Percentiles rank a stretch among this genome's conserved stretches.
phyloP scores from a whole-genome alignment of 2,797 vertebrate species.

The Acipenser ruthenus region DNA sequence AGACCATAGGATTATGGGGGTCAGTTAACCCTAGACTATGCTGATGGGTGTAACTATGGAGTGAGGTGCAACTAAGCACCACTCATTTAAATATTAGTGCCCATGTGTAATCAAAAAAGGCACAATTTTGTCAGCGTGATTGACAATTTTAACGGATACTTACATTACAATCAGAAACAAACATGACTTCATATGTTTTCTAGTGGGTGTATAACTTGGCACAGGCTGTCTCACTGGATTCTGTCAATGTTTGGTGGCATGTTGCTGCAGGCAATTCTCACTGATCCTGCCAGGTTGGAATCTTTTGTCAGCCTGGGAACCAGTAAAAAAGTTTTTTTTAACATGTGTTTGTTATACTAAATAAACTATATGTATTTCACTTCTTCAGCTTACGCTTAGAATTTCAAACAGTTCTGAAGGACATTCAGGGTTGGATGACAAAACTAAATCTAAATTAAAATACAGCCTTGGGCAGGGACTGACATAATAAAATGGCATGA shows the following conservation, averaged over 20 bases:
- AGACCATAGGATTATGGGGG: too few relatives aligned
- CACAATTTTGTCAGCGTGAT: neutral
- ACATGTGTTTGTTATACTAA: neutral
- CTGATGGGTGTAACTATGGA: too few relatives aligned
- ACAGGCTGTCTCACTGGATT: neutral
- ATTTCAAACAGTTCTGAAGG: neutral
- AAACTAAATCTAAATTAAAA: slow-evolving; percentile 10
- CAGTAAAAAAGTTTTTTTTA: neutral
- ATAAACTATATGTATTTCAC: neutral
- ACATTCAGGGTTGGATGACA: neutral
- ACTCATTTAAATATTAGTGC: too few relatives aligned
- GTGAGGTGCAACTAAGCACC: too few relatives aligned
- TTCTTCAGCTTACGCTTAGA: neutral
- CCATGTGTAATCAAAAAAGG: too few relatives aligned
- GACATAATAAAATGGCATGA: slow-evolving; percentile 12
- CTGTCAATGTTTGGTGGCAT: neutral
- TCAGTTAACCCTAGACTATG: too few relatives aligned
- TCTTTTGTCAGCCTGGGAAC: slow-evolving; percentile 8
- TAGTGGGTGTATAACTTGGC: neutral
- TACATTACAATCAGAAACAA: neutral
- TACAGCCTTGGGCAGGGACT: neutral
- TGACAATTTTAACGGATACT: neutral
- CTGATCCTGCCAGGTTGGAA: slow-evolving; percentile 4
- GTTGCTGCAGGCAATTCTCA: slow-evolving; percentile 3
- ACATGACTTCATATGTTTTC: neutral